phyloP scores from a whole-genome alignment of 2,113 vertebrate species.

The Ailuropoda melanoleuca region DNA sequence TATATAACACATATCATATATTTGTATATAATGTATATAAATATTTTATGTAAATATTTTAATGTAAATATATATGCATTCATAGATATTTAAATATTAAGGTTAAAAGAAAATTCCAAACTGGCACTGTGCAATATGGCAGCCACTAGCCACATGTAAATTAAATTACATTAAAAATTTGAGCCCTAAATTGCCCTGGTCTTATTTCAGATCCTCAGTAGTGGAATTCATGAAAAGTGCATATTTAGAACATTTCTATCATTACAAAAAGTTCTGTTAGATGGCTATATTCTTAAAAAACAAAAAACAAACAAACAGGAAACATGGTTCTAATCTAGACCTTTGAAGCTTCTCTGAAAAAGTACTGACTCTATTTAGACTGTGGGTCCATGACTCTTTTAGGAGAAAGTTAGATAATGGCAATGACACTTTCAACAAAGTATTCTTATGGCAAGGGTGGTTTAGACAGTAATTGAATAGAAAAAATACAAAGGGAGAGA shows the following conservation, averaged over 20 bases:
- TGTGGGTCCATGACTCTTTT: background rate
- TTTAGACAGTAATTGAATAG: background rate
- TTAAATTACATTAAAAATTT: background rate
- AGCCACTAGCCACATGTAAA: background rate
- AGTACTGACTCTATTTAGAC: background rate
- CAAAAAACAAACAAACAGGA: background rate
- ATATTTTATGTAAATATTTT: background rate
- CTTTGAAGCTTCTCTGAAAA: background rate
- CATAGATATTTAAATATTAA: background rate
- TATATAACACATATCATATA: background rate
- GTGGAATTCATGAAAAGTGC: background rate
- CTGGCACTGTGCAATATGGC: background rate
- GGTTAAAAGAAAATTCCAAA: background rate
- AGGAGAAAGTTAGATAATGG: background rate
- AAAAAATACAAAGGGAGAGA: background rate
- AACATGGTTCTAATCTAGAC: background rate
- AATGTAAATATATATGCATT: background rate
- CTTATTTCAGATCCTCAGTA: background rate
- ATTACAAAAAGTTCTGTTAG: background rate
- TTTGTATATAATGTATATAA: background rate
- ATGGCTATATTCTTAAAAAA: background rate
- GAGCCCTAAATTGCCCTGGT: background rate
- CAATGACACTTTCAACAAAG: background rate
- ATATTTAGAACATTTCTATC: background rate
- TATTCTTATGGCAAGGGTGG: background rate